Base-by-base conservation (phyloP, 1,140 invertebrate genomes). In the Apis cerana region DNA sequence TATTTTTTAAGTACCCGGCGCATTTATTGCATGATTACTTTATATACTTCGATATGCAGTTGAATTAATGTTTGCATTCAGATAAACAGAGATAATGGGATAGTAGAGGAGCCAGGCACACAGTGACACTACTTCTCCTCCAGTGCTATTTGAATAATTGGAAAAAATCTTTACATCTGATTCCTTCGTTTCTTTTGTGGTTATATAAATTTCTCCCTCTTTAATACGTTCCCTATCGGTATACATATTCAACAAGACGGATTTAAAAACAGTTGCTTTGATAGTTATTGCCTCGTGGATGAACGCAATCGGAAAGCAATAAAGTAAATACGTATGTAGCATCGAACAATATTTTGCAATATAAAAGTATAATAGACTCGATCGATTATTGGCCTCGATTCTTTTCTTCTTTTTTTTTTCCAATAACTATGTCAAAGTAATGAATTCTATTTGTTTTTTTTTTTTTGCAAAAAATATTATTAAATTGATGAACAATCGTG, bases 31-130 rank as follows among this genome's bases (percentile, higher is more conserved):
- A 13, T 11, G 43, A 48, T 54, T 70, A 23, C n/a, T 52, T 69
- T 70, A 21, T 70, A 27, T 54, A 54, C 19, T 27, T 27, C 48
- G 15, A 70, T 23, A 17, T 23, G 48, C 65, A 12, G 10, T 21
- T 68, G n/a, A 54, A 70, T 19, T 54, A 54, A 54, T 52, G 10
- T 58, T 72, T 58, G 27, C 27, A 58, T 43, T 72, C 27, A 58
- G 70, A 72, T 72, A 72, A 72, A 58, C 27, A 7, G 19, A 72
- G 70, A 72, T 72, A 58, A 72, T 72, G 17, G 52, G 21, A 72
- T 43, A 13, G 54, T 48, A 17, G 12, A 43, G 13, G 11, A 33
- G 27, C 19, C 27, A 72, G 19, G 27, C 27, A 21, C 54, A 58
- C 54, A 21, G 12, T 58, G 52, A 58, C 54, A 58, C 54, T 48